Conservation (phyloP, 2,113 vertebrate species). For the Myrmecobius fasciatus region DNA sequence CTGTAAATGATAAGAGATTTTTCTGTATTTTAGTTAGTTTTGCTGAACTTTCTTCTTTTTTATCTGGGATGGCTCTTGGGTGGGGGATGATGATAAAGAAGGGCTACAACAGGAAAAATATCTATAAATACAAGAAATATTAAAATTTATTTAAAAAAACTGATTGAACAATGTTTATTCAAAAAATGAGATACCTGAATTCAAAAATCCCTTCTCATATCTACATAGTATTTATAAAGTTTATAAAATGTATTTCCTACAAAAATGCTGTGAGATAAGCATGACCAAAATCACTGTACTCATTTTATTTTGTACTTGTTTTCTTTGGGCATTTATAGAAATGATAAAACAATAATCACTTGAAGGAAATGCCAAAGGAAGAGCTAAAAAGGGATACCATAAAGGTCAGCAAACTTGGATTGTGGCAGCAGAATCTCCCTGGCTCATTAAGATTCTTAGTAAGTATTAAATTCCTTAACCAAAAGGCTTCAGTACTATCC, state of each 20-base stretch:
- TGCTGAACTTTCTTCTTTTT: not conserved
- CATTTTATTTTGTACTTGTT: not conserved
- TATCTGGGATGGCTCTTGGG: not conserved
- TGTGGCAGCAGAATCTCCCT: constrained; percentile 52
- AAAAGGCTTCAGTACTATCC: not conserved
- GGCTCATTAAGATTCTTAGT: constrained; percentile 56
- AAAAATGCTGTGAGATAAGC: not conserved
- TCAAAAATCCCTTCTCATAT: not conserved
- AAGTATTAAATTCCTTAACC: constrained; percentile 41
- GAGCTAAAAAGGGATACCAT: constrained; percentile 49
- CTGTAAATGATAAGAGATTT: not conserved
- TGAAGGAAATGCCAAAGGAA: constrained; percentile 48
- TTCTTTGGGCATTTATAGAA: constrained; percentile 29
- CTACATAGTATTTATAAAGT: not conserved
- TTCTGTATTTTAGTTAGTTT: not conserved
- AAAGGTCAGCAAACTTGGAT: constrained; percentile 55
- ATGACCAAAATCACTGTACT: not conserved
- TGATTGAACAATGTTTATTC: not conserved
- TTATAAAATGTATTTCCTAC: not conserved
- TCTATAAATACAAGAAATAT: not conserved
- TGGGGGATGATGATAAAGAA: not conserved
- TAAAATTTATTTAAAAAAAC: not conserved
- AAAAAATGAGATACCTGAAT: not conserved
- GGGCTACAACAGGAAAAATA: not conserved
- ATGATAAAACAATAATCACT: constrained; percentile 44